Evolutionary conservation across 2,888 invertebrate genomes (phyloP).

Genomic region (Philopedon plagiatum): DNA sequence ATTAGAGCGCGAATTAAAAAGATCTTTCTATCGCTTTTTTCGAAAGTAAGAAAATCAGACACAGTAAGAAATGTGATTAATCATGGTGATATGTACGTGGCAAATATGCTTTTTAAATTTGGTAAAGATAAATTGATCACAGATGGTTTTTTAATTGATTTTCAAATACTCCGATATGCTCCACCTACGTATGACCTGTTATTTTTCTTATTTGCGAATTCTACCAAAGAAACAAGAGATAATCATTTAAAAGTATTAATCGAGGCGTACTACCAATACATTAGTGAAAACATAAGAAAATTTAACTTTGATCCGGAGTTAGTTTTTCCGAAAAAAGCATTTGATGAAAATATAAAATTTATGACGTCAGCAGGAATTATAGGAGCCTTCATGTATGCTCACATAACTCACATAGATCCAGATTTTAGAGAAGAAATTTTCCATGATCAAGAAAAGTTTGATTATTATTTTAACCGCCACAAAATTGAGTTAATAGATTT

Average conservation of each 20-base stretch:
- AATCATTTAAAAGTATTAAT: conserved; percentile 52
- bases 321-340: conserved; percentile 54
- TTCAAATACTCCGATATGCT: conserved; percentile 69
- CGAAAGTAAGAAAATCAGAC: conserved; percentile 59
- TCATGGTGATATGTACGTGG: conserved; percentile 63
- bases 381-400: conserved; percentile 7
- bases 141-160: conserved; percentile 62
- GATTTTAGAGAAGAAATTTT: conserved; percentile 32
- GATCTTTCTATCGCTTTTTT: conserved; percentile 58
- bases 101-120: conserved; percentile 58
- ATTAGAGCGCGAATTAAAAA: conserved; percentile 34
- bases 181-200: conserved; percentile 76
- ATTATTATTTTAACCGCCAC: conserved; percentile 27
- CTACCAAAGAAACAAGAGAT: conserved; percentile 44
- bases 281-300: conserved; percentile 49
- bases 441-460: conserved; percentile 20
- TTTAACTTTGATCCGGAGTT: conserved; percentile 52
- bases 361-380: neutral
- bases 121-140: conserved; percentile 43
- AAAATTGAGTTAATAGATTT: conserved; percentile 21
- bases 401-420: conserved; percentile 22
- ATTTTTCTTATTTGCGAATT: neutral
- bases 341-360: conserved; percentile 38
- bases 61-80: conserved; percentile 64
- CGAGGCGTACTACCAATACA: conserved; percentile 54